Percentiles rank a stretch among this genome's conserved stretches.
Conservation (phyloP, 2,888 invertebrate species). For the Megamerina dolium region DNA sequence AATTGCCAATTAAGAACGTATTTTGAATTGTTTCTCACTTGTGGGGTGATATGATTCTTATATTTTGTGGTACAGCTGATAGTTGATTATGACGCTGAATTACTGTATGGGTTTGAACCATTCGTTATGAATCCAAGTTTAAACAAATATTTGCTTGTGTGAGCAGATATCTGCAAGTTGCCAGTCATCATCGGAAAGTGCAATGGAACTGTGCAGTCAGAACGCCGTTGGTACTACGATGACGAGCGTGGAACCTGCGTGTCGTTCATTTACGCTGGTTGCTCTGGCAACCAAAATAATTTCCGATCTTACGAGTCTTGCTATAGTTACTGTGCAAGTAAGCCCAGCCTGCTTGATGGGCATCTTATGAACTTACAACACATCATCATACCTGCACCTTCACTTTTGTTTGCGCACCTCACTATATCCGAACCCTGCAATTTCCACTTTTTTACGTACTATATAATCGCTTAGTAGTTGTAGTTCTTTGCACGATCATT, state of each 20-base stretch:
- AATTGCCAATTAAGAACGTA: too few relatives aligned
- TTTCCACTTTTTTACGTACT: constrained; percentile 9
- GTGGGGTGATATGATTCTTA: too few relatives aligned
- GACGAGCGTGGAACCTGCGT: constrained; percentile 63
- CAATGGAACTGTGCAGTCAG: constrained; percentile 34
- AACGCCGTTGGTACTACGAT: constrained; percentile 70
- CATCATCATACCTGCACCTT: constrained; percentile 16
- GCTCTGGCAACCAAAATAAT: constrained; percentile 81
- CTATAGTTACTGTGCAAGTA: constrained; percentile 55
- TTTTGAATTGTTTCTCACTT: too few relatives aligned
- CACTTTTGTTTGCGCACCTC: constrained; percentile 14
- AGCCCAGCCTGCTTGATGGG: constrained; percentile 32
- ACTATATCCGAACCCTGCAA: constrained; percentile 14
- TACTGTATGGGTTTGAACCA: neutral
- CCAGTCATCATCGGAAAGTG: constrained; percentile 61
- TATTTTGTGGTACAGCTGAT: too few relatives aligned
- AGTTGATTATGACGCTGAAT: neutral
- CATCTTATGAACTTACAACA: constrained; percentile 8
- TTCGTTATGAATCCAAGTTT: neutral
- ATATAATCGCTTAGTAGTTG: neutral
- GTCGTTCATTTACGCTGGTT: constrained; percentile 79
- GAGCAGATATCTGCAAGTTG: constrained; percentile 60
- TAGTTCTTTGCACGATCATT: constrained; percentile 9
- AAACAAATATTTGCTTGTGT: constrained; percentile 29
- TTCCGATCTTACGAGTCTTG: constrained; percentile 71